Conservation (phyloP, 2,797 vertebrate species). For the Ctenopoma multispine region DNA sequence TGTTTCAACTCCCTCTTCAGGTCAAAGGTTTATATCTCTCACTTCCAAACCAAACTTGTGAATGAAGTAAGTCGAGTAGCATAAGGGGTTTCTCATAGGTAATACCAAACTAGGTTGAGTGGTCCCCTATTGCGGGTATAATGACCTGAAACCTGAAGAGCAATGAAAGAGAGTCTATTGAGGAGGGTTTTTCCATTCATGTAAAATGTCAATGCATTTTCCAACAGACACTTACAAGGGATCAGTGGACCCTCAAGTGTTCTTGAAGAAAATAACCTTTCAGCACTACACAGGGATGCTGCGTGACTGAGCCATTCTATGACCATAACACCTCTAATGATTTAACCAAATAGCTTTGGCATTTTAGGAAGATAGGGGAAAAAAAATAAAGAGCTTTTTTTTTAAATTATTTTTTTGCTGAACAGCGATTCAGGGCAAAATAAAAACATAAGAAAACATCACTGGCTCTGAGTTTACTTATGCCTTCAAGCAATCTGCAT, state of each 20-base stretch:
- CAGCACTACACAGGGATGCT: constrained; percentile 72
- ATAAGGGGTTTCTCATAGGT: constrained; percentile 68
- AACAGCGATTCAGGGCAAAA: constrained; percentile 45
- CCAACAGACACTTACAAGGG: constrained; percentile 87
- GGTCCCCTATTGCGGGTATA: constrained; percentile 78
- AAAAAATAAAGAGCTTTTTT: constrained; percentile 20
- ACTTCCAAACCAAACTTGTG: constrained; percentile 58
- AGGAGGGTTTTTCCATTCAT: constrained; percentile 78
- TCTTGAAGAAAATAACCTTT: constrained; percentile 85
- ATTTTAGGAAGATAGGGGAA: constrained; percentile 70
- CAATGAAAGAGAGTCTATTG: constrained; percentile 80
- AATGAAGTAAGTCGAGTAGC: constrained; percentile 63
- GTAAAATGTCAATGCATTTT: constrained; percentile 86
- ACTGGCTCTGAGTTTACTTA: constrained; percentile 59
- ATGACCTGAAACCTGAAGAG: constrained; percentile 81
- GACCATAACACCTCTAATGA: constrained; percentile 78
- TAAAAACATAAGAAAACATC: constrained; percentile 57
- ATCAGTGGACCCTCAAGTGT: constrained; percentile 84
- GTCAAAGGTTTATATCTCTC: constrained; percentile 63
- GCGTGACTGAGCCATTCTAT: constrained; percentile 66
- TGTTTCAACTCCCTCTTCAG: constrained; percentile 33
- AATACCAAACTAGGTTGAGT: constrained; percentile 80
- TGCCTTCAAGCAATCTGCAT: constrained; percentile 74
- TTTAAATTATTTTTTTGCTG: too few relatives aligned
- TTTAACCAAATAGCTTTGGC: constrained; percentile 82